These are phyloP conservation scores for Trichechus manatus DNA, from an alignment of 2,113 vertebrate genomes.

Conservation along the genomic window DNA sequence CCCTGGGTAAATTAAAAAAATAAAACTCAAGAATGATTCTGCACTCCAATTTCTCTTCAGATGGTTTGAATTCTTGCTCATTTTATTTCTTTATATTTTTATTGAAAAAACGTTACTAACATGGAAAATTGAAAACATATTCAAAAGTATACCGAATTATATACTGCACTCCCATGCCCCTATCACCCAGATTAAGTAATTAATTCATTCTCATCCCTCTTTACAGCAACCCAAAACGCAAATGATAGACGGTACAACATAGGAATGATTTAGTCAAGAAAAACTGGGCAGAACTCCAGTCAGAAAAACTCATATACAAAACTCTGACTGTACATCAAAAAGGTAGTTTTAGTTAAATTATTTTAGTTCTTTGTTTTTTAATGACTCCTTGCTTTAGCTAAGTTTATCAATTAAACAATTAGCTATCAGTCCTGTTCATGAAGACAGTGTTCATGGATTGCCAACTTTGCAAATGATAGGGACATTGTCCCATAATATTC, in stretches of 20 bases:
- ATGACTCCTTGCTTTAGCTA: not conserved
- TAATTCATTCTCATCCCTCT: not conserved
- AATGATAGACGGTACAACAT: not conserved
- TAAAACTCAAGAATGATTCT: not conserved
- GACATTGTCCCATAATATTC: not conserved
- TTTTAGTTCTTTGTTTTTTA: not conserved
- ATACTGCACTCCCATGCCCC: not conserved
- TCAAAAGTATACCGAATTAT: not conserved
- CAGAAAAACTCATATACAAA: not conserved
- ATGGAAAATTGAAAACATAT: not conserved
- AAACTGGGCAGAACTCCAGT: not conserved
- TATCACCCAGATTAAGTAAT: not conserved
- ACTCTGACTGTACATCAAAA: conserved; percentile 6
- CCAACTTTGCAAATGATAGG: not conserved
- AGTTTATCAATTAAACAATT: conserved; percentile 2
- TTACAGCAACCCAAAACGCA: not conserved
- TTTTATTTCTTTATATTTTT: not conserved
- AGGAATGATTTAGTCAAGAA: conserved; percentile 23
- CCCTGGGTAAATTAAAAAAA: no score
- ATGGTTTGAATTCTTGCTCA: not conserved
- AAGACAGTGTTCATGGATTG: not conserved
- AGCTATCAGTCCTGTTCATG: not conserved
- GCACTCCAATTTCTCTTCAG: not conserved
- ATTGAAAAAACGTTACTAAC: not conserved
- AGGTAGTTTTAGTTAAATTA: conserved; percentile 27